These are phyloP conservation scores for Emydoidea blandingii DNA, from an alignment of 2,797 vertebrate genomes.

Conservation along the genomic window DNA sequence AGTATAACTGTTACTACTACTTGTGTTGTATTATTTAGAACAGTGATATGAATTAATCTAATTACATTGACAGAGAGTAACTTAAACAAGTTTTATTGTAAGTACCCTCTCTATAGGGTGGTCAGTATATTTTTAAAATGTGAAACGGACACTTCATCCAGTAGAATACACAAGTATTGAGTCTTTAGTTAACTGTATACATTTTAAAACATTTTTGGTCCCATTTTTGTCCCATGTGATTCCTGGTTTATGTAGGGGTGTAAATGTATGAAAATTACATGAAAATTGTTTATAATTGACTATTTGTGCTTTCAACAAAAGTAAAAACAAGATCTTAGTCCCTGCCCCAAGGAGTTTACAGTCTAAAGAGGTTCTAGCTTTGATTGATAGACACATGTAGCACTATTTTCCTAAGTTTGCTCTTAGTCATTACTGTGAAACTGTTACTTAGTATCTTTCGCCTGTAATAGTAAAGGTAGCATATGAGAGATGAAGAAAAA, in stretches of 20 bases:
- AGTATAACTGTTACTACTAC: background rate
- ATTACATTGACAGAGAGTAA: background rate
- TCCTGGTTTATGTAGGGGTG: no score
- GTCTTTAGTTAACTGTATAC: background rate
- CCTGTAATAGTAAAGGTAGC: background rate
- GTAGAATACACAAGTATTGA: background rate
- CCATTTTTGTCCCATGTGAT: background rate
- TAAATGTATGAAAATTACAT: background rate
- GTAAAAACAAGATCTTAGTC: background rate
- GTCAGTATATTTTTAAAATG: background rate
- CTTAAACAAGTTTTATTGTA: fast-evolving
- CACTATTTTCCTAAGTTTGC: background rate
- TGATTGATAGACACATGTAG: background rate
- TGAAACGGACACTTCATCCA: background rate
- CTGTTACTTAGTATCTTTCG: background rate
- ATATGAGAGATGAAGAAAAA: background rate
- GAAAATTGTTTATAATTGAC: background rate
- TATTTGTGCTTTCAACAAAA: background rate
- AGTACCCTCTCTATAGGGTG: background rate
- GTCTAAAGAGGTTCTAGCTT: background rate
- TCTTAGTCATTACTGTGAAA: background rate
- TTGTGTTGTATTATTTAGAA: background rate
- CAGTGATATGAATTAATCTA: background rate
- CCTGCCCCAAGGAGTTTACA: background rate
- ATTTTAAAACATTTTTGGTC: background rate